Evolutionary conservation across 2,888 invertebrate species (phyloP).

Genomic region (Hydraecia micacea): DNA sequence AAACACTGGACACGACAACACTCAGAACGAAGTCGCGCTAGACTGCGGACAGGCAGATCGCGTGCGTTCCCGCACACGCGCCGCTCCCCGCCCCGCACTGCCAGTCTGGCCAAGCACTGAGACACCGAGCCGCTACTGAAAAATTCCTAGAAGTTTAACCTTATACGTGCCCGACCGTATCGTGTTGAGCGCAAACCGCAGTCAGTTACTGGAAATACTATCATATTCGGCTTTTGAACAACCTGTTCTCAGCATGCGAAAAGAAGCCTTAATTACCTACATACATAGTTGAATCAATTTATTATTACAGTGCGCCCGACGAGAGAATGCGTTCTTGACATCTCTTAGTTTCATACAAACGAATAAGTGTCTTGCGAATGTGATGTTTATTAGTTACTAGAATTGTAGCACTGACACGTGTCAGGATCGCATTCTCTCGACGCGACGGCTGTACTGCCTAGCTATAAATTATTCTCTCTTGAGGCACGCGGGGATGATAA

Average conservation of each 20-base stretch:
- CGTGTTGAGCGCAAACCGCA: neutral
- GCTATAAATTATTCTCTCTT: neutral
- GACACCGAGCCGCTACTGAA: neutral
- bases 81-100: too few species aligned
- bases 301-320: neutral
- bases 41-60: too few species aligned
- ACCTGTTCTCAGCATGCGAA: neutral
- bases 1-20: too few species aligned
- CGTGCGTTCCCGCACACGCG: too few species aligned
- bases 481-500: neutral
- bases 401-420: neutral
- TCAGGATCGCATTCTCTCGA: too few species aligned
- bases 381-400: neutral
- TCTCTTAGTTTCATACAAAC: neutral
- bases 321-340: neutral
- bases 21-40: too few species aligned
- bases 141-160: neutral
- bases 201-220: too few species aligned
- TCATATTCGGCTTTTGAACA: neutral
- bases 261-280: neutral
- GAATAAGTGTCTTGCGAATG: too few species aligned
- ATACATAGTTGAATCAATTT: neutral
- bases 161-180: neutral
- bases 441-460: too few species aligned
- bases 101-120: too few species aligned